phyloP scores from a whole-genome alignment of 2,113 vertebrate species.

The Murina feae region DNA sequence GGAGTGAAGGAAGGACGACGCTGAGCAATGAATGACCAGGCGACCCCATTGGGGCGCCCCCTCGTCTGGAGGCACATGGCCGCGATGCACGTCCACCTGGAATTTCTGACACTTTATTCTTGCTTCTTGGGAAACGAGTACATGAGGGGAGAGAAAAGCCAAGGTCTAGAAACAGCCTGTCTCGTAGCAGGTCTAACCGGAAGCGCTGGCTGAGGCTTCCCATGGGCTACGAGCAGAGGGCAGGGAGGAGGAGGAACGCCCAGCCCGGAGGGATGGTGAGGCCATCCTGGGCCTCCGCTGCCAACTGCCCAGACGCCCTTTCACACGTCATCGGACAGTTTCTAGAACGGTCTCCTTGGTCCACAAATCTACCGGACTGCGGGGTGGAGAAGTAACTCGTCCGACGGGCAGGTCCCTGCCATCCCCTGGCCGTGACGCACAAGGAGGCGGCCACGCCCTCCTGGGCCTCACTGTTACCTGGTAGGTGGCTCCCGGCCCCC shows the following conservation, averaged over 20 bases:
- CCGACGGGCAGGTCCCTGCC: neutral
- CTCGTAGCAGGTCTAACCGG: neutral
- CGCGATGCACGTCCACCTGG: neutral
- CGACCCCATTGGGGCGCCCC: neutral
- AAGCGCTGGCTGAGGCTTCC: neutral
- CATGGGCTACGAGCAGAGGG: too few species aligned
- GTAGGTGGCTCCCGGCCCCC: neutral
- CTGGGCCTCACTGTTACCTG: neutral
- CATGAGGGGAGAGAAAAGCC: neutral
- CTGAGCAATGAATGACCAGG: neutral
- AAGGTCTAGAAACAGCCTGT: neutral
- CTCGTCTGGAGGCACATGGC: neutral
- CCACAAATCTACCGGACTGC: neutral
- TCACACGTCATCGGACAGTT: neutral
- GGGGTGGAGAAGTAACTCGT: neutral
- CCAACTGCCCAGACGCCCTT: neutral
- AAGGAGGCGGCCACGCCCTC: neutral
- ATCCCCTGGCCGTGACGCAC: neutral
- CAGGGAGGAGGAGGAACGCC: neutral
- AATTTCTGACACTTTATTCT: neutral
- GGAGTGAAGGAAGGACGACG: neutral
- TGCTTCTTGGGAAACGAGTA: neutral
- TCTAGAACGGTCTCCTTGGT: neutral
- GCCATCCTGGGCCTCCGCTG: fast-evolving
- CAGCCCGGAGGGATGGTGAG: neutral